phyloP scores from a whole-genome alignment of 2,797 vertebrate species.

The Toxotes lorentzi region DNA sequence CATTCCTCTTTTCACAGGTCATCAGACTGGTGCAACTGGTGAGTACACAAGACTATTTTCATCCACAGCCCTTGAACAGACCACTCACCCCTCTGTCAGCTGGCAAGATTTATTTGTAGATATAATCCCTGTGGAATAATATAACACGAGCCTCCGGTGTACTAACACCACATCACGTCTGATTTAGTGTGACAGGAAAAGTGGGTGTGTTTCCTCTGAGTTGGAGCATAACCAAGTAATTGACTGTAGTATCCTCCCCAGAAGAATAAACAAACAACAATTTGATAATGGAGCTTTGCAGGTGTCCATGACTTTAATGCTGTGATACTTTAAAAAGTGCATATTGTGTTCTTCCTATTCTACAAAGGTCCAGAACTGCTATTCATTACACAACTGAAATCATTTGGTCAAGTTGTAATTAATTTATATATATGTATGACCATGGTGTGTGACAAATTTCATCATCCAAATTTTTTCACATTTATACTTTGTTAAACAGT shows the following conservation, averaged over 20 bases:
- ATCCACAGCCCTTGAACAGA: conserved; percentile 43
- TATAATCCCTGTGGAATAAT: conserved; percentile 50
- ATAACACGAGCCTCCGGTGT: conserved; percentile 44
- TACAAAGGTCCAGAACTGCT: background rate
- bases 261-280: conserved; percentile 19
- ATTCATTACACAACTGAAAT: background rate
- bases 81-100: conserved; percentile 48
- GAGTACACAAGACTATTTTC: conserved; percentile 37
- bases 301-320: background rate
- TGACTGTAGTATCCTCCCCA: conserved; percentile 13
- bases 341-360: background rate
- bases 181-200: conserved; percentile 53
- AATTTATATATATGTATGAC: background rate
- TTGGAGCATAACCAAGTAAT: background rate
- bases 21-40: conserved; percentile 8
- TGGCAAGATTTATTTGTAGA: conserved; percentile 58
- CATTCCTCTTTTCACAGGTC: background rate
- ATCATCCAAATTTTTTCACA: background rate
- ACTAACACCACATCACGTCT: conserved; percentile 33
- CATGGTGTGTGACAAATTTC: background rate
- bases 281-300: conserved; percentile 4
- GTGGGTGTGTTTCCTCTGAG: conserved; percentile 41
- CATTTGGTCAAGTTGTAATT: background rate
- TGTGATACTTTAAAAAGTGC: background rate
- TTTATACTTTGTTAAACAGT: background rate